Base-by-base conservation (phyloP, 2,888 invertebrate genomes). In the Gnatocerus cornutus region DNA sequence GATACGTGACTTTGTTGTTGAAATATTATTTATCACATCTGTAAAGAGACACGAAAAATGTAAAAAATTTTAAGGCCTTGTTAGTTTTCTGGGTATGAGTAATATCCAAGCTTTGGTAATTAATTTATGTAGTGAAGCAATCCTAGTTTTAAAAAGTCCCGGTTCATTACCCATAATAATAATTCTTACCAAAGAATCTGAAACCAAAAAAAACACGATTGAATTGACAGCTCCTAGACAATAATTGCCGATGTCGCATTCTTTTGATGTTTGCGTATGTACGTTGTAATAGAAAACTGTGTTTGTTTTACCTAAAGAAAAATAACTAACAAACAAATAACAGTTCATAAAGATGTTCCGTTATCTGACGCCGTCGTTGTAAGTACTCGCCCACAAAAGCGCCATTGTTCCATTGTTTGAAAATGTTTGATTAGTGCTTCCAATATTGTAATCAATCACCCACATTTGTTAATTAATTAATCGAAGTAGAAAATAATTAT, bases 321-420 rank as follows among this genome's bases (percentile, higher is more conserved):
- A 43, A 12, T 41, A 27, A 5, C n/a, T 56, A 30, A 16, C 12
- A 39, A 41, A 56, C 43, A 56, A 56, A 56, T 43, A 56, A 10
- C 10, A 16, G 41, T n/a, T 56, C 41, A 56, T 56, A 43, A 56
- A 56, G 21, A 12, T 56, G 56, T 56, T 43, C 29, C 14, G 43
- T 56, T 56, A 56, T 55, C 33, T 55, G 37, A 39, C 41, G 56
- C 56, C 56, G 41, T 29, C 21, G 14, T 41, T 43, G 21, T 56
- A 41, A 21, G 43, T 43, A 41, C 37, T 56, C 39, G 12, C 43
- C 16, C 10, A 56, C 56, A 56, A 41, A 29, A 21, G 56, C 9
- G 6, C 56, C 16, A 56, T 56, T 56, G 56, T 56, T 56, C 43
- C 13, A 43, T 56, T 56, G 56, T 56, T 56, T 27, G 21, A 56